phyloP scores from a whole-genome alignment of 2,888 invertebrate species.

The Rotaria macrura region DNA sequence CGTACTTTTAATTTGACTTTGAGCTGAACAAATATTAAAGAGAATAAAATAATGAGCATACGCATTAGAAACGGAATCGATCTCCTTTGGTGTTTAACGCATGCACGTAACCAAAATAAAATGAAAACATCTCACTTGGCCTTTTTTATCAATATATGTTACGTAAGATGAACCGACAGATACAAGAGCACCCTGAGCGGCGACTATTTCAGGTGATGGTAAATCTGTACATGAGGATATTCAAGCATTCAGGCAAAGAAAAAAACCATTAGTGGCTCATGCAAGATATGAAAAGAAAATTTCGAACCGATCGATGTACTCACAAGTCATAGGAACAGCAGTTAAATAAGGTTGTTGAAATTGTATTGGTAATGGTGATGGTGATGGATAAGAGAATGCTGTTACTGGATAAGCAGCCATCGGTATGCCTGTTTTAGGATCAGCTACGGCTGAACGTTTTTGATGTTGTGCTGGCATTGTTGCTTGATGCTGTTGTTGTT shows the following conservation, averaged over 20 bases:
- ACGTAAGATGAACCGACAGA: not conserved
- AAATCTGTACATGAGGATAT: not conserved
- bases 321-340: conserved; percentile 10
- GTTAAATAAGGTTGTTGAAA: conserved; percentile 17
- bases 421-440: conserved; percentile 31
- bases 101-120: too few species aligned
- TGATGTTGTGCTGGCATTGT: not conserved
- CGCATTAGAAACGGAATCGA: not conserved
- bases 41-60: not conserved
- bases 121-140: not conserved
- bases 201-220: not conserved
- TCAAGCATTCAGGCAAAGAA: not conserved
- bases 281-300: not conserved
- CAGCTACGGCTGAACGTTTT: conserved; percentile 29
- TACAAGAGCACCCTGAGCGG: not conserved
- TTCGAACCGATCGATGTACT: not conserved
- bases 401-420: conserved; percentile 24
- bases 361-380: not conserved
- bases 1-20: not conserved
- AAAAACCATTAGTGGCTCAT: not conserved
- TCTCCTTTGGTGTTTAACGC: not conserved
- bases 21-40: not conserved
- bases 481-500: not conserved
- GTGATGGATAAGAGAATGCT: conserved; percentile 10
- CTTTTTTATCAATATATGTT: not conserved